Evolutionary conservation across 2,888 invertebrate genomes (phyloP).

Genomic region (Agrotis segetum): DNA sequence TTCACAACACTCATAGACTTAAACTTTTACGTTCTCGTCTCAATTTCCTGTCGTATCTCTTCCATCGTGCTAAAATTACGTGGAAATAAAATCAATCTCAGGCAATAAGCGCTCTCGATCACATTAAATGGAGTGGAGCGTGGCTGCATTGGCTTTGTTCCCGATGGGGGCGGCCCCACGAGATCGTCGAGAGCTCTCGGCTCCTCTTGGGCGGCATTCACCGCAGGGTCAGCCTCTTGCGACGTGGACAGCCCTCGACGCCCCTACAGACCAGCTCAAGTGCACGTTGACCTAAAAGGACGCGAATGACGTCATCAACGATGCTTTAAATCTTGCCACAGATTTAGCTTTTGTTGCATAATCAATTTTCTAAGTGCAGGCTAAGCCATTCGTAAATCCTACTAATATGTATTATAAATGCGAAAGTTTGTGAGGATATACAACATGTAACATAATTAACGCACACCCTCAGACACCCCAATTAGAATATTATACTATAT

Average conservation of each 20-base stretch:
- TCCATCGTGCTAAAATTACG: slow-evolving; percentile 37
- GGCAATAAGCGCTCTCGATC: slow-evolving; percentile 54
- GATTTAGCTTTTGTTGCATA: slow-evolving; percentile 56
- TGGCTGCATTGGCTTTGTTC: slow-evolving; percentile 72
- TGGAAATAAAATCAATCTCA: slow-evolving; percentile 50
- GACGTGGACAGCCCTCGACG: slow-evolving; percentile 66
- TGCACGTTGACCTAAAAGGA: slow-evolving; percentile 77
- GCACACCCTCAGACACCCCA: no score
- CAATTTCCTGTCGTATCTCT: slow-evolving; percentile 25
- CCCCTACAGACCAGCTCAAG: slow-evolving; percentile 70
- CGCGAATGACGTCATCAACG: slow-evolving; percentile 72
- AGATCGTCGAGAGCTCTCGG: slow-evolving; percentile 65
- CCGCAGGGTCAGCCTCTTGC: slow-evolving; percentile 70
- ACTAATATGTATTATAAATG: no score
- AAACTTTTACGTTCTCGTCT: background rate
- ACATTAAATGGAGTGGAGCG: slow-evolving; percentile 60
- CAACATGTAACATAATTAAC: no score
- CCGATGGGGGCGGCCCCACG: slow-evolving; percentile 53
- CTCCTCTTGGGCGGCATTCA: slow-evolving; percentile 56
- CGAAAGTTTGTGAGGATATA: no score
- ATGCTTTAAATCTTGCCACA: slow-evolving; percentile 53
- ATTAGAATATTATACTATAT: no score
- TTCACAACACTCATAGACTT: background rate
- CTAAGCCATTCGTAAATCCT: background rate
- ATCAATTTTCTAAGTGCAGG: slow-evolving; percentile 30